Evolutionary conservation across 53 echinoderm and acorn worm genomes (phyloP).

Genomic region (Arbacia lixula): DNA sequence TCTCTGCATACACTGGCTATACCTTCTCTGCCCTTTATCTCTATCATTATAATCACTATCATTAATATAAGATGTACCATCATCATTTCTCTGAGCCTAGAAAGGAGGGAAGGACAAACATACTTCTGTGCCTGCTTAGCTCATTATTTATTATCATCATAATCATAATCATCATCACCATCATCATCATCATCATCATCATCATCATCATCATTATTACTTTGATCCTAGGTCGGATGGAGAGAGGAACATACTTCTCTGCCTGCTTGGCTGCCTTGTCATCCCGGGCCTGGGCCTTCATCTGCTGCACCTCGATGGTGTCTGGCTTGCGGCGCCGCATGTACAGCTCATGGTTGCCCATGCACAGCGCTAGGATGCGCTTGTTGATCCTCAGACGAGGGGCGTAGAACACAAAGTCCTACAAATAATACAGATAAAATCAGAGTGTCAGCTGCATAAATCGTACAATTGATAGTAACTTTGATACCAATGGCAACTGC

Average conservation of each 20-base stretch:
- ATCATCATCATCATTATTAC: background rate
- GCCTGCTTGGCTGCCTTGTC: slow-evolving; percentile 81
- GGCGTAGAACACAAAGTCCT: slow-evolving; percentile 98
- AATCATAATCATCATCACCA: background rate
- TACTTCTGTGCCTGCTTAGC: no score
- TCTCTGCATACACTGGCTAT: no score
- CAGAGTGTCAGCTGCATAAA: no score
- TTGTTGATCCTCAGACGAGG: slow-evolving; percentile 96
- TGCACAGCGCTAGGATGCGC: slow-evolving; percentile 95
- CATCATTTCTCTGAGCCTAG: no score
- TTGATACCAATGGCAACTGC: no score
- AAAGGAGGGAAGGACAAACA: no score
- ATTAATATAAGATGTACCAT: no score
- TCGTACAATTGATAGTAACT: no score
- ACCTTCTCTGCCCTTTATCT: no score
- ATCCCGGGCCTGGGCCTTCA: slow-evolving; percentile 97
- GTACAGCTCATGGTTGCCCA: slow-evolving; percentile 99
- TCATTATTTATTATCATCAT: background rate
- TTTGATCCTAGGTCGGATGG: background rate
- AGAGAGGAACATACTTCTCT: slow-evolving; percentile 69
- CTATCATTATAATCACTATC: no score
- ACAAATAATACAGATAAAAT: background rate
- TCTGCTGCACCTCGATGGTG: slow-evolving; percentile 99
- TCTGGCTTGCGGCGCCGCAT: slow-evolving; percentile 99
- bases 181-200: background rate